A percentile compares a stretch with the other conserved stretches of the same genome.
Conservation (phyloP, 2,113 vertebrate genomes). For the Prinia subflava region DNA sequence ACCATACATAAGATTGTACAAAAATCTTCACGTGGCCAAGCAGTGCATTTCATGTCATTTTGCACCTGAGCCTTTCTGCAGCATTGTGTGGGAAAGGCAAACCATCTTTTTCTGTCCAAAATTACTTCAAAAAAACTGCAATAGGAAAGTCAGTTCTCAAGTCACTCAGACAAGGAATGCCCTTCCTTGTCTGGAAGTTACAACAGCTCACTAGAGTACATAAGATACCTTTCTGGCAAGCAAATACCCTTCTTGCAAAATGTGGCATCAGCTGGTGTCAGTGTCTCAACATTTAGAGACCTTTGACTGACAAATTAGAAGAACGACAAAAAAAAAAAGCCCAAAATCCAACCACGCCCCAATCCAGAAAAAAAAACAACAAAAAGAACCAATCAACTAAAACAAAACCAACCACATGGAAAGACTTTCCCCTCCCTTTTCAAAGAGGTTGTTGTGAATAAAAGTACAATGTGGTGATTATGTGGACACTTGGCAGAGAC, state of each 20-base stretch:
- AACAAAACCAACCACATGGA: not conserved
- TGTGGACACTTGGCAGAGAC: not conserved
- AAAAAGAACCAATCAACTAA: not conserved
- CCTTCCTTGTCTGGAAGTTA: not conserved
- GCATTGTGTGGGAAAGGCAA: not conserved
- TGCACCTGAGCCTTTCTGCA: not conserved
- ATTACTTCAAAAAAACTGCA: not conserved
- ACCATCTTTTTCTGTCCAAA: not conserved
- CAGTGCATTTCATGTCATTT: not conserved
- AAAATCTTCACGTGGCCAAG: not conserved
- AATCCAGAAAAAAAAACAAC: not conserved
- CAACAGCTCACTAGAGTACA: not conserved
- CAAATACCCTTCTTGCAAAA: not conserved
- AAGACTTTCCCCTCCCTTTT: not conserved
- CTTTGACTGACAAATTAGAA: not conserved
- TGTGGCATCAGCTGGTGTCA: not conserved
- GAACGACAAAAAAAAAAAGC: not conserved
- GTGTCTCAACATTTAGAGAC: not conserved
- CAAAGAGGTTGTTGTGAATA: slow-evolving; percentile 25
- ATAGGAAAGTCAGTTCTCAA: not conserved
- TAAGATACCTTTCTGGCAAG: not conserved
- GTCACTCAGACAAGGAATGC: not conserved
- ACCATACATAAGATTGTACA: not conserved
- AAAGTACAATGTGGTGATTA: slow-evolving; percentile 6
- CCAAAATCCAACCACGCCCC: not conserved